phyloP scores from a whole-genome alignment of 2,113 vertebrate species.

The Protobothrops flavoviridis region DNA sequence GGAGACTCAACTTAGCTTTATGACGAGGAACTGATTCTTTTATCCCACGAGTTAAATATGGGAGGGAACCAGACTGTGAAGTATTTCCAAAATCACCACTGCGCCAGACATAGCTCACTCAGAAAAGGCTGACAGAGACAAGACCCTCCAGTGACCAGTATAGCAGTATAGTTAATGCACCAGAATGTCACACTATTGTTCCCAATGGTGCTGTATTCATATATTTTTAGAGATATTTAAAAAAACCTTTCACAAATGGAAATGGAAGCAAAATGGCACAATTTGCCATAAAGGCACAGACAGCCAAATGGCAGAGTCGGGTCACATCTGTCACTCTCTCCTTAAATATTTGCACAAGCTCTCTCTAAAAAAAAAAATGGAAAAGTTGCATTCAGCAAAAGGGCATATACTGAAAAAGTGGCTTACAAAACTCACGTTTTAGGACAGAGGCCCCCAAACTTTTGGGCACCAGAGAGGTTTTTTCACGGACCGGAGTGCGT shows the following conservation, averaged over 20 bases:
- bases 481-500: rapidly evolving
- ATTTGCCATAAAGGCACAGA: background rate
- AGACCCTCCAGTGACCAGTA: background rate
- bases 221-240: background rate
- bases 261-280: background rate
- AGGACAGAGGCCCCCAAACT: too few species aligned
- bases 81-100: background rate
- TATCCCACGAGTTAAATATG: background rate
- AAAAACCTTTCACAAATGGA: background rate
- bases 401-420: background rate
- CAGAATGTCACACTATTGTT: background rate
- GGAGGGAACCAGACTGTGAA: background rate
- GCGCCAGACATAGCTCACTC: background rate
- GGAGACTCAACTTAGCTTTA: background rate
- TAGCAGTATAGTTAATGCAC: background rate
- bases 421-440: background rate
- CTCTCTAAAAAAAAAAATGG: background rate
- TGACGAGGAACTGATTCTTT: background rate
- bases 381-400: background rate
- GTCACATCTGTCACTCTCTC: background rate
- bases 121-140: background rate
- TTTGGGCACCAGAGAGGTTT: too few species aligned
- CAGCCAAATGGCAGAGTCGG: background rate
- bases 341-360: background rate
- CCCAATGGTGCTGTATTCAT: background rate